Evolutionary conservation across 1,140 invertebrate genomes (phyloP).

Genomic region (Eurosta solidaginis): DNA sequence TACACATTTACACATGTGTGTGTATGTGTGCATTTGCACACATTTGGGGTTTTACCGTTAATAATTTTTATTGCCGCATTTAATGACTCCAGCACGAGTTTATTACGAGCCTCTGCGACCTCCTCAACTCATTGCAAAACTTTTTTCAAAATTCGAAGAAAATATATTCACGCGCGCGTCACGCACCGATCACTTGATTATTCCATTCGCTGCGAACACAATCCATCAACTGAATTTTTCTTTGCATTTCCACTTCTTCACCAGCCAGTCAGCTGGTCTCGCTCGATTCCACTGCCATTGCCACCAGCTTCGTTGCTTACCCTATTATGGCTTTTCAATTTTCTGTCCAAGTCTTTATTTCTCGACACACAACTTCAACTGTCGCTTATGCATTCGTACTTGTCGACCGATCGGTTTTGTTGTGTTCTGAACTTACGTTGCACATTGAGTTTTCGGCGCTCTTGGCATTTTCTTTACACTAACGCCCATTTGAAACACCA

Average conservation of each 20-base stretch:
- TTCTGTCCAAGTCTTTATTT: neutral
- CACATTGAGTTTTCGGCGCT: no score
- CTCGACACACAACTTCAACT: neutral
- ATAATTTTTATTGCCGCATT: neutral
- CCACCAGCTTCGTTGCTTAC: neutral
- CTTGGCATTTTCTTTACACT: neutral
- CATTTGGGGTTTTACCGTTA: no score
- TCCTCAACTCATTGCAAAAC: neutral
- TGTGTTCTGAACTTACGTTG: constrained; percentile 2
- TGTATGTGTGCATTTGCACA: no score
- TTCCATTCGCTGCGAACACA: neutral
- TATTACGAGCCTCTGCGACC: no score
- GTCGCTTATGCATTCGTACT: neutral
- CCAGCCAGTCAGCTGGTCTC: neutral
- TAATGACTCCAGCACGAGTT: neutral
- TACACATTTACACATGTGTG: no score
- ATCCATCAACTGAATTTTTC: constrained; percentile 17
- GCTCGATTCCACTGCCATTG: neutral
- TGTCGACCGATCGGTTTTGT: constrained; percentile 11
- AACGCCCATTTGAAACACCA: neutral
- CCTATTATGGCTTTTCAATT: neutral
- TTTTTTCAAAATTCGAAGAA: neutral
- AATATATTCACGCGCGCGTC: neutral
- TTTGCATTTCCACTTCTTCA: constrained; percentile 4
- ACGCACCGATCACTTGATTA: neutral